These are phyloP conservation scores for Adoxophyes honmai DNA, from an alignment of 1,140 invertebrate species.

Conservation along the genomic window DNA sequence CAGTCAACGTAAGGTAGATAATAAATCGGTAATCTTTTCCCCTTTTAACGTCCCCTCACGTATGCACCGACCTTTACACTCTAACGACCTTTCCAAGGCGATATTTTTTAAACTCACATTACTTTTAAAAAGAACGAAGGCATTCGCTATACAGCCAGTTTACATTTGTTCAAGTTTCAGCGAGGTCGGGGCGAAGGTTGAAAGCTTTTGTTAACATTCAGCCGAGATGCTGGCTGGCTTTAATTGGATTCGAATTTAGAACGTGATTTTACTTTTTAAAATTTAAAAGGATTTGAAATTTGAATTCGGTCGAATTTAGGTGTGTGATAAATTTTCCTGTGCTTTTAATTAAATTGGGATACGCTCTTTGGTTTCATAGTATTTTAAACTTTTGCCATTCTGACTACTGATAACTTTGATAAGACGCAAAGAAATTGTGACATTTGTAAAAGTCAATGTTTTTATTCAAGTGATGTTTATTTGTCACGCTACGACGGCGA, in stretches of 20 bases:
- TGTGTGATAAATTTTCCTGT: no score
- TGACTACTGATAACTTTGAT: no score
- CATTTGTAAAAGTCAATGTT: constrained; percentile 14
- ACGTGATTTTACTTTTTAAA: constrained; percentile 6
- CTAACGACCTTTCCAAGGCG: background rate
- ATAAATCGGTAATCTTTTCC: background rate
- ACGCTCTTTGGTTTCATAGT: no score
- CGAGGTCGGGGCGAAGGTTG: background rate
- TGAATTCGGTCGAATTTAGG: no score
- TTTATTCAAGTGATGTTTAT: background rate
- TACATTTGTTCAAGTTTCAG: background rate
- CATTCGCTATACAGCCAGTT: constrained; percentile 2
- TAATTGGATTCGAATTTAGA: constrained; percentile 1
- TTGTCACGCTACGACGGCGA: background rate
- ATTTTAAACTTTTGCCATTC: no score
- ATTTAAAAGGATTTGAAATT: no score
- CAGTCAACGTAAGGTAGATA: background rate
- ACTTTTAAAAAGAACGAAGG: constrained; percentile 3
- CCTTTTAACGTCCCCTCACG: background rate
- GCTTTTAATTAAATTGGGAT: no score
- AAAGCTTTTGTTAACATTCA: constrained; percentile 4
- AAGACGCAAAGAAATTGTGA: background rate
- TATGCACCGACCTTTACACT: constrained; percentile 1
- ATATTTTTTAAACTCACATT: background rate
- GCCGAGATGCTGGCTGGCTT: background rate